These are phyloP conservation scores for Hippocampus abdominalis DNA, from an alignment of 2,113 vertebrate genomes.

Conservation along the genomic window DNA sequence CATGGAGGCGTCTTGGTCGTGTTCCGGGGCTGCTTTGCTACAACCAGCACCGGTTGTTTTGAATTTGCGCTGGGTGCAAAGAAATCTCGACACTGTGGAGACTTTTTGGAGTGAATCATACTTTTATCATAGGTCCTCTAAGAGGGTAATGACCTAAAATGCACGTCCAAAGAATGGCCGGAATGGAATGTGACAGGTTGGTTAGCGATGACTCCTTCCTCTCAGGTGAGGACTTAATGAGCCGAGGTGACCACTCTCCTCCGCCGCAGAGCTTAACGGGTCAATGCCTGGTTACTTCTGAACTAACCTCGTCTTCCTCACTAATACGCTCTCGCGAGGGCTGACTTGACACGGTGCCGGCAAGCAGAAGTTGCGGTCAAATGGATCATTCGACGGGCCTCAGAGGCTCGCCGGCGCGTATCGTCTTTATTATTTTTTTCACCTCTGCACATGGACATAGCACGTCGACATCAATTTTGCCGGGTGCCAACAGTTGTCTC, in stretches of 20 bases:
- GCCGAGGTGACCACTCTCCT: constrained; percentile 31
- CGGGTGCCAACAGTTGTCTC: constrained; percentile 8
- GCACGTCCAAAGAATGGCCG: not conserved
- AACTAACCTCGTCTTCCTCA: constrained; percentile 54
- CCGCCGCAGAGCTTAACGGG: constrained; percentile 46
- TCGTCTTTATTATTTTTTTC: constrained; percentile 22
- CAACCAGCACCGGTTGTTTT: not conserved
- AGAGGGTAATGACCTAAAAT: not conserved
- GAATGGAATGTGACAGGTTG: not conserved
- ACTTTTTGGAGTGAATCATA: not conserved
- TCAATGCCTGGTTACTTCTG: constrained; percentile 46
- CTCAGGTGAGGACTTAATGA: constrained; percentile 52
- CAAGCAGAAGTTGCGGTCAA: constrained; percentile 9
- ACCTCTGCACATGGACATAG: constrained; percentile 4
- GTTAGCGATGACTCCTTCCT: constrained; percentile 23
- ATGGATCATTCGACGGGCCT: constrained; percentile 15
- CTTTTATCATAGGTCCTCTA: not conserved
- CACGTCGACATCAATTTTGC: constrained; percentile 28
- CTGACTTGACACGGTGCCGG: constrained; percentile 34
- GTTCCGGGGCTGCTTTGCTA: not conserved
- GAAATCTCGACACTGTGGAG: not conserved
- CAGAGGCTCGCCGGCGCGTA: constrained; percentile 10
- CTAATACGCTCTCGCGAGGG: constrained; percentile 56
- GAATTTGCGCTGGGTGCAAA: not conserved
- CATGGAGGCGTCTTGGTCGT: too few species aligned